A percentile compares a stretch with the other conserved stretches of the same genome.
Conservation (phyloP, 2,113 vertebrate genomes). For the Haplotaxodon microlepis region DNA sequence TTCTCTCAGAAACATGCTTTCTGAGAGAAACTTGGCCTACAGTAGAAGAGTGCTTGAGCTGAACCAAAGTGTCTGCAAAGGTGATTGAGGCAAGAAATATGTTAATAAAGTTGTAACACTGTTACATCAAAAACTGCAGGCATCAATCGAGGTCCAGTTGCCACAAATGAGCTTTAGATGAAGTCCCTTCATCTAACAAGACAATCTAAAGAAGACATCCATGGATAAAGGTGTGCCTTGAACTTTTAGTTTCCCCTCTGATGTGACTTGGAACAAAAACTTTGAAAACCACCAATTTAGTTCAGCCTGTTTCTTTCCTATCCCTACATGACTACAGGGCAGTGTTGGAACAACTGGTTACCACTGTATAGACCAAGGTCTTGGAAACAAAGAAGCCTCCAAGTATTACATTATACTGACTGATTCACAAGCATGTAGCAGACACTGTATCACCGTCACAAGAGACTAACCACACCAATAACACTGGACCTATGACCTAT, state of each 20-base stretch:
- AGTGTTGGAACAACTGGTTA: background rate
- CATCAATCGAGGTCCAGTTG: background rate
- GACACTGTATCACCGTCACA: background rate
- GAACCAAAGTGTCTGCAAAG: background rate
- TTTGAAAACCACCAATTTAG: background rate
- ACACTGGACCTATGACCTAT: background rate
- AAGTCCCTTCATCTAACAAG: background rate
- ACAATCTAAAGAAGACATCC: background rate
- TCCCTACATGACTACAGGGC: background rate
- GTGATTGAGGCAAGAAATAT: background rate
- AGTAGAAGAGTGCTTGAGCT: background rate
- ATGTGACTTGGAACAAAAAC: background rate
- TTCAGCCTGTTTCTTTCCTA: background rate
- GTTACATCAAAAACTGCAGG: background rate
- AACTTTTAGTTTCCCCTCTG: background rate
- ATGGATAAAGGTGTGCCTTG: background rate
- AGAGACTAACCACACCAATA: background rate
- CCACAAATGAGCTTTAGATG: background rate
- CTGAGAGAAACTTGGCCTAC: background rate
- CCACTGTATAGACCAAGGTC: background rate
- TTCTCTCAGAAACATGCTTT: background rate
- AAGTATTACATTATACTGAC: background rate
- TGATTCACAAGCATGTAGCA: background rate
- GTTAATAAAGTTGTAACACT: background rate
- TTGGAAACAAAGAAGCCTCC: background rate